phyloP scores from a whole-genome alignment of 2,113 vertebrate species.

The Nyctereutes procyonoides region DNA sequence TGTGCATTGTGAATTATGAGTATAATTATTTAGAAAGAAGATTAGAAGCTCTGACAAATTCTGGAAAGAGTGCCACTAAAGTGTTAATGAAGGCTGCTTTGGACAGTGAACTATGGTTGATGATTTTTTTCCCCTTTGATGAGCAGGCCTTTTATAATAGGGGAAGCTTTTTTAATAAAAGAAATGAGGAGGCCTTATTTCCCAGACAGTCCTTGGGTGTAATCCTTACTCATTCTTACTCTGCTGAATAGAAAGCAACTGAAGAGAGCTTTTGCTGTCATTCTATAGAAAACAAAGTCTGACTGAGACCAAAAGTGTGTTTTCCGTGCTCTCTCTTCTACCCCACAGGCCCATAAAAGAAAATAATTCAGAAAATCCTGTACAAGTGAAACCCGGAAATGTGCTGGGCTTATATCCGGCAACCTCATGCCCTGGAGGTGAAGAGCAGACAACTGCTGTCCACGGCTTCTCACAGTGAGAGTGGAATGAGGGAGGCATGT shows the following conservation, averaged over 20 bases:
- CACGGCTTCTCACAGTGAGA: background rate
- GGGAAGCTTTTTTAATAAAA: background rate
- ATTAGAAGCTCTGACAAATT: background rate
- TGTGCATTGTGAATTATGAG: background rate
- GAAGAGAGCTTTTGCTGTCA: background rate
- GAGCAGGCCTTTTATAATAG: background rate
- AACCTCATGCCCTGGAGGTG: background rate
- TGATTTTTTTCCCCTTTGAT: background rate
- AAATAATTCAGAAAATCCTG: slow-evolving; percentile 43
- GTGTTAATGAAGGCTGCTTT: background rate
- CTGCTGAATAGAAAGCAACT: background rate
- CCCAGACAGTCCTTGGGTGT: background rate
- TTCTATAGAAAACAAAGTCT: slow-evolving; percentile 44
- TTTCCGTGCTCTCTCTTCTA: background rate
- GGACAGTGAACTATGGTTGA: background rate
- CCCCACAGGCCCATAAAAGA: background rate
- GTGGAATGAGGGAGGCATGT: background rate
- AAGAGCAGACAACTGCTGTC: background rate
- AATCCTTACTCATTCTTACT: background rate
- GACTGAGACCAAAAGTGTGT: background rate
- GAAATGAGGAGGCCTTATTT: background rate
- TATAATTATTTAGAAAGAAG: slow-evolving; percentile 23
- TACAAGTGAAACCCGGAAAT: background rate
- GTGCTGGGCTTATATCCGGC: background rate
- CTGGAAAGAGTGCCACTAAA: background rate